These are phyloP conservation scores for Rotaria sp. DNA, from an alignment of 2,888 invertebrate species.

Conservation along the genomic window DNA sequence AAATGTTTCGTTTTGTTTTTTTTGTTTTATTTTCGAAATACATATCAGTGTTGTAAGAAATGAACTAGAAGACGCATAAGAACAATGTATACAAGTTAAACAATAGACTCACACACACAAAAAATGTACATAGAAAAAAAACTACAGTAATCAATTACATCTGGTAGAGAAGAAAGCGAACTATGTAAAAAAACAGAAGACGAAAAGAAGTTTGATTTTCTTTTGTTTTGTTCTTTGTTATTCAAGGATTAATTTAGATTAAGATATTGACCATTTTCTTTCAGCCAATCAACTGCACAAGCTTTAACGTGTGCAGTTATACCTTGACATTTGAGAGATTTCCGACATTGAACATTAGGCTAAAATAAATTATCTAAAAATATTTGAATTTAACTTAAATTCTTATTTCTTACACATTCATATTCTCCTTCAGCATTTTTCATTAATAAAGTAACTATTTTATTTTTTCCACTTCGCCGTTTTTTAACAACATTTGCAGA, in stretches of 20 bases:
- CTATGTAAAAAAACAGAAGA: neutral
- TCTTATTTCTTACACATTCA: constrained; percentile 1
- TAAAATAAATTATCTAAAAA: neutral
- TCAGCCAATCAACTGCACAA: constrained; percentile 17
- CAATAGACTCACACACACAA: neutral
- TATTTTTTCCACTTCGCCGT: constrained; percentile 17
- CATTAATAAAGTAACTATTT: constrained; percentile 27
- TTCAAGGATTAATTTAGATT: constrained; percentile 7
- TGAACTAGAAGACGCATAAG: constrained; percentile 15
- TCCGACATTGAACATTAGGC: constrained; percentile 27
- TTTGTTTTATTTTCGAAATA: constrained; percentile 2
- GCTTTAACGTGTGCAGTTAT: constrained; percentile 22
- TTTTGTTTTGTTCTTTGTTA: neutral
- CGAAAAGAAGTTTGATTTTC: neutral
- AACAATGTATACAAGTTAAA: constrained; percentile 15
- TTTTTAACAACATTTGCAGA: neutral
- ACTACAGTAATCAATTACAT: constrained; percentile 15
- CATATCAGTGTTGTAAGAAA: constrained; percentile 21
- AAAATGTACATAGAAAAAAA: constrained; percentile 4
- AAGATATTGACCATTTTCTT: constrained; percentile 30
- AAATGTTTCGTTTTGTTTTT: neutral
- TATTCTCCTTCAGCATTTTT: constrained; percentile 25
- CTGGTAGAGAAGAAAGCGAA: neutral
- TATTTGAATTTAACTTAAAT: neutral
- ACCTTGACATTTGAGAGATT: constrained; percentile 25